phyloP scores from a whole-genome alignment of 2,797 vertebrate genomes.

The Heliangelus exortis region DNA sequence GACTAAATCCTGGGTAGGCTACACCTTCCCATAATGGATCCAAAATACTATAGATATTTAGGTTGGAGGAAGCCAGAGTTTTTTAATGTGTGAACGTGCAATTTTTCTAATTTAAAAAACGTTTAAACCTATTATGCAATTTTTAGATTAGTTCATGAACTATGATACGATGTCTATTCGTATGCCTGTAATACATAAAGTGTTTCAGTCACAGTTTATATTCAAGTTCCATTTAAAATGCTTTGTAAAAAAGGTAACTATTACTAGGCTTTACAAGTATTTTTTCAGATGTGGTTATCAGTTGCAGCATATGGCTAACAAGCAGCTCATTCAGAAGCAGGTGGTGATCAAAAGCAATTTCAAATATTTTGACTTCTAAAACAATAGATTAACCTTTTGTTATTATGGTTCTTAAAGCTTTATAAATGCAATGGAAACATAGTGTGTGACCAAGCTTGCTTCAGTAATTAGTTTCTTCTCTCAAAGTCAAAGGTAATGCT shows the following conservation, averaged over 20 bases:
- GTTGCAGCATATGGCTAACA: not conserved
- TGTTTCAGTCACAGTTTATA: conserved; percentile 46
- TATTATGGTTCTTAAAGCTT: not conserved
- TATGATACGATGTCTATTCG: not conserved
- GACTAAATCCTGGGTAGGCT: not conserved
- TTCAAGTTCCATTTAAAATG: conserved; percentile 36
- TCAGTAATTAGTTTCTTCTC: not conserved
- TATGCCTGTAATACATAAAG: not conserved
- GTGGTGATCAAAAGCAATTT: not conserved
- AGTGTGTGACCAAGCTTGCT: not conserved
- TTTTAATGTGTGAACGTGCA: not conserved
- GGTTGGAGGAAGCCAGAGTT: not conserved
- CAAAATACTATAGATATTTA: not conserved
- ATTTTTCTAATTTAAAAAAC: conserved; percentile 4
- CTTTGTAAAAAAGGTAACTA: conserved; percentile 13
- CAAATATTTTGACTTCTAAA: not conserved
- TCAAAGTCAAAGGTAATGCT: not conserved
- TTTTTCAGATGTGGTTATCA: conserved; percentile 1
- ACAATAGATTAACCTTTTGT: not conserved
- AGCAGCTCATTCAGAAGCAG: conserved; percentile 29
- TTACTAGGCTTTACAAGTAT: not conserved
- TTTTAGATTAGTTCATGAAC: conserved; percentile 33
- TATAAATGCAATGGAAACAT: not conserved
- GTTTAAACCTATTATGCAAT: not conserved
- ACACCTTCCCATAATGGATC: not conserved